Conservation (phyloP, 2,888 invertebrate genomes). For the Sthenelais limicola region DNA sequence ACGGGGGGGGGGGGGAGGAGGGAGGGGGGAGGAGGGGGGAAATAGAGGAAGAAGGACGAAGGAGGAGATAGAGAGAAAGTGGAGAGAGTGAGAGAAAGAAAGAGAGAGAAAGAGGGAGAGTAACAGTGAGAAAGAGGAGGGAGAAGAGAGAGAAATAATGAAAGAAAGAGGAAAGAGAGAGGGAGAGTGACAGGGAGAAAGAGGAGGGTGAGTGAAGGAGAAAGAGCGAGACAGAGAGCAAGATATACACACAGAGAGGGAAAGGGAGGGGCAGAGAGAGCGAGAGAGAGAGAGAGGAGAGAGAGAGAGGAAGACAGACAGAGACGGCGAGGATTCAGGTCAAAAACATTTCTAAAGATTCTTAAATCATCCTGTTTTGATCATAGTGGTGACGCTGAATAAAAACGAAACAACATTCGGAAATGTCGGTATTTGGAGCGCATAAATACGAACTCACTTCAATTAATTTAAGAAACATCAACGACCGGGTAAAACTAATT, state of each 20-base stretch:
- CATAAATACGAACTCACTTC: too few species aligned
- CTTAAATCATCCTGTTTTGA: too few species aligned
- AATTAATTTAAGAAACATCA: too few species aligned
- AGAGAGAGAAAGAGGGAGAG: neutral
- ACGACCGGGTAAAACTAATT: too few species aligned
- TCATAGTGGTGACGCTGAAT: too few species aligned
- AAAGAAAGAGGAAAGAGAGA: constrained; percentile 1
- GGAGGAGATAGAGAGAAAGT: neutral
- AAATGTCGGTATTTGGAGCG: too few species aligned
- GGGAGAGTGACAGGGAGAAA: neutral
- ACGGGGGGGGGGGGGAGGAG: too few species aligned
- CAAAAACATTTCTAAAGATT: neutral
- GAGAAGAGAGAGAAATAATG: neutral
- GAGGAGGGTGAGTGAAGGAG: too few species aligned
- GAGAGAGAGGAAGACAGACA: neutral
- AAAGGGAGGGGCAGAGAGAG: neutral
- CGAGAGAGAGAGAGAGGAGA: neutral
- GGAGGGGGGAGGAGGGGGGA: neutral
- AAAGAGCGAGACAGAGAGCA: neutral
- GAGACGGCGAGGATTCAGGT: neutral
- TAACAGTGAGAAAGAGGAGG: neutral
- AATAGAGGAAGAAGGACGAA: neutral
- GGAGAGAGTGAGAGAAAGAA: neutral
- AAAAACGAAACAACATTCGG: too few species aligned
- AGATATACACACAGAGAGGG: neutral